Conservation (phyloP, 1,140 invertebrate genomes). For the Drosophila ambigua region DNA sequence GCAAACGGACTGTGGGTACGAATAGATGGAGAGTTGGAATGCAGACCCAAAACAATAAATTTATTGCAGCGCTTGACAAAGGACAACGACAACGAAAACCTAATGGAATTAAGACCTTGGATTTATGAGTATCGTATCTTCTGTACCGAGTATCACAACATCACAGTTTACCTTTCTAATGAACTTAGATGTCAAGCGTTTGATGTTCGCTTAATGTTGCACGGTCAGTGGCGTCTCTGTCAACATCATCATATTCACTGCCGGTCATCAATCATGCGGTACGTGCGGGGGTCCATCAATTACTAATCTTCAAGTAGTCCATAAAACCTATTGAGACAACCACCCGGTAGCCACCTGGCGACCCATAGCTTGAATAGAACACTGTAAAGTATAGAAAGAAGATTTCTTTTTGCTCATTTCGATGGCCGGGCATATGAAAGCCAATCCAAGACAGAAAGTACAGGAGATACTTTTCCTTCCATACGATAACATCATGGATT, state of each 20-base stretch:
- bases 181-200: constrained; percentile 29
- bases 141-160: constrained; percentile 50
- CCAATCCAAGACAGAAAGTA: too few relatives aligned
- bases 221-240: neutral
- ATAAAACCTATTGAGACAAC: neutral
- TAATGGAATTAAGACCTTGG: neutral
- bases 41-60: neutral
- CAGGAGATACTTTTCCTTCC: too few relatives aligned
- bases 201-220: constrained; percentile 1
- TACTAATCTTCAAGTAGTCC: constrained; percentile 1
- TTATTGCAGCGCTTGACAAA: neutral
- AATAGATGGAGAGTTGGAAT: neutral
- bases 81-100: neutral
- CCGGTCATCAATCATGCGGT: constrained; percentile 42
- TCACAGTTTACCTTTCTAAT: constrained; percentile 49
- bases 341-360: too few relatives aligned
- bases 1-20: constrained; percentile 5
- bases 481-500: too few relatives aligned
- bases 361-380: too few relatives aligned
- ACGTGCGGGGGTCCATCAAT: constrained; percentile 14
- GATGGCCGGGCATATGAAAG: too few relatives aligned
- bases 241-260: constrained; percentile 11
- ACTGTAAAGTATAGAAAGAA: too few relatives aligned
- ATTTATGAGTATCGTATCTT: neutral
- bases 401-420: too few relatives aligned